Evolutionary conservation across 2,797 vertebrate species (phyloP), one percentile per base, ranked within the genome.

Genomic region (Myripristis murdjan): DNA sequence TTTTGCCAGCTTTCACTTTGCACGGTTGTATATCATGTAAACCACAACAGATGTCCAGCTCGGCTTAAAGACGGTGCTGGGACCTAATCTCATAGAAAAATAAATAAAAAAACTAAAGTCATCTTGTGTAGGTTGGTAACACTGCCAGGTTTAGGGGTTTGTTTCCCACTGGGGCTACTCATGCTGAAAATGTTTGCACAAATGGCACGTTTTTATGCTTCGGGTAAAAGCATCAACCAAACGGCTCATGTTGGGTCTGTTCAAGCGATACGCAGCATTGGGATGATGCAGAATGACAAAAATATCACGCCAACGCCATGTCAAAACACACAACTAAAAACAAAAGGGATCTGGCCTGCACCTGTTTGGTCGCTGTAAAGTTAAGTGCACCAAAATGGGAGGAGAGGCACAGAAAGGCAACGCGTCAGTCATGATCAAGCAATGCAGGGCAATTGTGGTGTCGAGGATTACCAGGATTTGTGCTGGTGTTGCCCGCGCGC

Each of bases 131-230:
- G 77, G 61, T 85, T 16, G 62, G 35, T 5, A 9, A 28, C 68
- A 4, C 57, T 65, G 75, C 75, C 79, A 84, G 78, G 49, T 77
- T 71, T 47, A 52, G 59, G 66, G 72, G 76, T 73, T 75, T 61
- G 71, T n/a, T 48, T 10, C 85, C 69, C 0, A 54, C 85, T 73
- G 87, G 43, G 87, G 22, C 67, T 61, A 83, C 69, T 61, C 84
- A 46, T 63, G 83, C 75, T 79, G 82, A 83, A 83, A 86, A 84
- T 69, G 61, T 80, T 16, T 44, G 67, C 75, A 76, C 82, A 87
- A 82, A 83, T 86, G 80, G 68, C 64, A 39, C 71, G 55, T 68
- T 52, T 64, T 81, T 66, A 28, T 73, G 75, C 28, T 70, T 18
- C 24, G 47, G 69, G 53, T 22, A 41, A 59, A 26, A 2, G 53